Evolutionary conservation across 2,888 invertebrate genomes (phyloP).

Genomic region (Slavum lentiscoides): DNA sequence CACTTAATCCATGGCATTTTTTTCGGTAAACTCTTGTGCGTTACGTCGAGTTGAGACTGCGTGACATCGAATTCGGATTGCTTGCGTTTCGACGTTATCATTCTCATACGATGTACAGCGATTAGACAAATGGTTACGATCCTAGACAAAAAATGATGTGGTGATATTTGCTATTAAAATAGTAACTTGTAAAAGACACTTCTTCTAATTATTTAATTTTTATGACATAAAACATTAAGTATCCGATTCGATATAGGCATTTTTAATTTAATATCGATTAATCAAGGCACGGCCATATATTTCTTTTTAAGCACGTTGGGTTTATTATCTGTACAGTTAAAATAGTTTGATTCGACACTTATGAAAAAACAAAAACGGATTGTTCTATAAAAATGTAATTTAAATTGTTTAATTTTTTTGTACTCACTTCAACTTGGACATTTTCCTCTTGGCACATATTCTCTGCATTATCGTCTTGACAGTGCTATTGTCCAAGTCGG

Average conservation of each 20-base stretch:
- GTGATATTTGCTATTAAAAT: neutral
- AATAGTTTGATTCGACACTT: no score
- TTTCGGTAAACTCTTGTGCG: constrained; percentile 42
- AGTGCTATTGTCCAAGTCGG: constrained; percentile 26
- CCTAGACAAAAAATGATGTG: constrained; percentile 10
- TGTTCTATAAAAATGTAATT: no score
- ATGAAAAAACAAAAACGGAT: no score
- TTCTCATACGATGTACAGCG: constrained; percentile 36
- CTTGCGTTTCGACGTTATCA: constrained; percentile 13
- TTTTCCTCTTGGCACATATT: constrained; percentile 42
- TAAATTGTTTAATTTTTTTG: neutral
- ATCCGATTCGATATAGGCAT: no score
- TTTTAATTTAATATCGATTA: no score
- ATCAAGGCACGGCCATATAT: no score
- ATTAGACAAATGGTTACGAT: constrained; percentile 36
- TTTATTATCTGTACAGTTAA: no score
- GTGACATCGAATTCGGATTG: constrained; percentile 8
- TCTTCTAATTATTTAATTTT: no score
- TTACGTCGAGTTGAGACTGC: constrained; percentile 16
- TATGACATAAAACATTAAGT: no score
- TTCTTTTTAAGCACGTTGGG: no score
- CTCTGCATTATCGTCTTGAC: constrained; percentile 35
- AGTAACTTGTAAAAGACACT: no score
- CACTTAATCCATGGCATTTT: constrained; percentile 52
- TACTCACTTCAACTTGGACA: constrained; percentile 44